phyloP scores from a whole-genome alignment of 1,140 invertebrate genomes.

The Pseudomyrmex cubaensis region DNA sequence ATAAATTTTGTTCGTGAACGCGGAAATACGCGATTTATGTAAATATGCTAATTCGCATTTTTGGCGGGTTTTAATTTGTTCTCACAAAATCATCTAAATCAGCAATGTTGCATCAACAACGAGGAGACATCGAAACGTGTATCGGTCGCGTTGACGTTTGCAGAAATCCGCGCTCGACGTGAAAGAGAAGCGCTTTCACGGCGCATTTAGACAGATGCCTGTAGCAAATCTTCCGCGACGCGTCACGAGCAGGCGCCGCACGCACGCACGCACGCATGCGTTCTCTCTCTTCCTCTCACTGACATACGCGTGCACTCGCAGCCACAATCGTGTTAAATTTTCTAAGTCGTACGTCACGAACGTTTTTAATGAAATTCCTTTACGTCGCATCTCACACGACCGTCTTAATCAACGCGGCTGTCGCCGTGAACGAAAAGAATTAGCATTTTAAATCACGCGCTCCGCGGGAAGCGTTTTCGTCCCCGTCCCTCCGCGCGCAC shows the following conservation, averaged over 20 bases:
- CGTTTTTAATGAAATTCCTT: slow-evolving; percentile 75
- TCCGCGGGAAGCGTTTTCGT: slow-evolving; percentile 71
- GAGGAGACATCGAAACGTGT: background rate
- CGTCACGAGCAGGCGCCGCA: background rate
- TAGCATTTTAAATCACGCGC: slow-evolving; percentile 79
- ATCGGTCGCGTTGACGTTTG: background rate
- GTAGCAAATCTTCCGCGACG: slow-evolving; percentile 24
- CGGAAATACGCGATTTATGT: background rate
- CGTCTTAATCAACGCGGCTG: slow-evolving; percentile 78
- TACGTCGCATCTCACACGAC: slow-evolving; percentile 59
- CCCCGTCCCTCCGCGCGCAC: background rate
- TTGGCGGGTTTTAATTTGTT: background rate
- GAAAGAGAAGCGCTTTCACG: slow-evolving; percentile 34
- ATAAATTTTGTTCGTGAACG: background rate
- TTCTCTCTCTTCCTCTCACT: background rate
- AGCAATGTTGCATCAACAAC: background rate
- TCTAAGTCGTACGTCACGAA: slow-evolving; percentile 69
- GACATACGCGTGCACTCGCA: background rate
- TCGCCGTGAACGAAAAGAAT: slow-evolving; percentile 74
- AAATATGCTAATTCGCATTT: background rate
- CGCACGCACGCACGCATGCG: background rate
- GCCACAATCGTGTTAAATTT: slow-evolving; percentile 55
- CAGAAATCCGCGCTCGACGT: background rate
- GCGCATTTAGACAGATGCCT: background rate
- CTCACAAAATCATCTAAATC: slow-evolving; percentile 6